Evolutionary conservation across 1,140 invertebrate species (phyloP).

Genomic region (Halictus rubicundus): DNA sequence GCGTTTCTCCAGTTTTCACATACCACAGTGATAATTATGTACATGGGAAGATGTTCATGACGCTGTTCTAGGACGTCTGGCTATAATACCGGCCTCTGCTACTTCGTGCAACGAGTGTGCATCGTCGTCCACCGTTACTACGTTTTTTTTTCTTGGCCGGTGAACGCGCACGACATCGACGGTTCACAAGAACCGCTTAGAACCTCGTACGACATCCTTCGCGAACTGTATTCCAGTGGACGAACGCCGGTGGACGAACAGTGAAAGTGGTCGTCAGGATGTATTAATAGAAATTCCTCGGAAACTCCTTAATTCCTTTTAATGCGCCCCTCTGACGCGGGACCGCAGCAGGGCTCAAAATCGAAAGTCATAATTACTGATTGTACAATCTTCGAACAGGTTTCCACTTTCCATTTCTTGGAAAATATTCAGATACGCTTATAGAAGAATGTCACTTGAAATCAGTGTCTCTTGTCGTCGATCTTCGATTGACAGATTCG

Average conservation of each 20-base stretch:
- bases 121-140: not conserved
- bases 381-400: too few species aligned
- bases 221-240: not conserved
- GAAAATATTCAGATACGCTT: too few species aligned
- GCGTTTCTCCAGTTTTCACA: slow-evolving; percentile 78
- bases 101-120: not conserved
- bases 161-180: not conserved
- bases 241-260: not conserved
- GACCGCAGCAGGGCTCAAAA: not conserved
- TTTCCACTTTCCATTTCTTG: too few species aligned
- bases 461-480: too few species aligned
- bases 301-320: not conserved
- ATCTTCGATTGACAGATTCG: too few species aligned
- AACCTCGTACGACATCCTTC: not conserved
- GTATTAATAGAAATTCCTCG: not conserved
- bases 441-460: too few species aligned
- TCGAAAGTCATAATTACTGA: not conserved
- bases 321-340: not conserved
- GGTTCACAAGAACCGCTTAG: not conserved
- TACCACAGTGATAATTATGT: slow-evolving; percentile 76
- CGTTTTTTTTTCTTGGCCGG: not conserved
- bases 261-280: not conserved
- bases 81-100: slow-evolving; percentile 31
- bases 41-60: slow-evolving; percentile 70
- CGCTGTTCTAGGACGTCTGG: slow-evolving; percentile 56